Base-by-base conservation (phyloP, 2,797 vertebrate species). In the Botia almorhae region DNA sequence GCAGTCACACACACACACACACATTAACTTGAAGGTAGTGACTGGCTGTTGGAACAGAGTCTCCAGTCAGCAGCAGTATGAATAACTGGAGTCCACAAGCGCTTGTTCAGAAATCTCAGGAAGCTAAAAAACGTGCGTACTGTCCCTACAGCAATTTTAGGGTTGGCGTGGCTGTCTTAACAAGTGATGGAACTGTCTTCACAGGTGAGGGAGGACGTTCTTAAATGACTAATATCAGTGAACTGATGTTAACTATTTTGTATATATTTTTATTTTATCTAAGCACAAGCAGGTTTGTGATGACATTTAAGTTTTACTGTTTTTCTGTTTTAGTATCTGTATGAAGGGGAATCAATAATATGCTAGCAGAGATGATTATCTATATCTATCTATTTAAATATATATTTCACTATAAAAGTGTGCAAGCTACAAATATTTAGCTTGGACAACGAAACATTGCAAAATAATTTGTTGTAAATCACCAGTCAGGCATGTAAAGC, bases 71-170 rank as follows among this genome's bases (percentile, higher is more conserved):
- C 0, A 11, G 17, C 8, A 50, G 19, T 7, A 48, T 60, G 70
- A 73, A 46, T 70, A 53, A 13, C 51, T 43, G 4, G 8, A 78
- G 46, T 43, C 39, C 56, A 23, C 4, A 88, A 73, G 73, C 1
- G 3, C 88, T 95, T 21, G 43, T 95, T 74, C 21, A 33, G 2
- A 81, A 67, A 58, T 88, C 91, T 39, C 88, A 68, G 1, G 87
- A 94, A 69, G 95, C 95, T 67, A 95, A 93, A 87, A 81, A 74
- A 5, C 87, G 84, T 0, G 92, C 95, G 0, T 93, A 96, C 74
- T 94, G 94, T 79, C 95, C 95, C 46, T 96, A 96, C 90, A 96
- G 96, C 84, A 90, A 50, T 13, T 96, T 96, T 90, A 93, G 90
- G 0, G 95, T 96, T 43, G 95, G 96, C 0, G 95, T 95, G 0